These are phyloP conservation scores for Nibea albiflora DNA, from an alignment of 2,113 vertebrate species.

Conservation along the genomic window DNA sequence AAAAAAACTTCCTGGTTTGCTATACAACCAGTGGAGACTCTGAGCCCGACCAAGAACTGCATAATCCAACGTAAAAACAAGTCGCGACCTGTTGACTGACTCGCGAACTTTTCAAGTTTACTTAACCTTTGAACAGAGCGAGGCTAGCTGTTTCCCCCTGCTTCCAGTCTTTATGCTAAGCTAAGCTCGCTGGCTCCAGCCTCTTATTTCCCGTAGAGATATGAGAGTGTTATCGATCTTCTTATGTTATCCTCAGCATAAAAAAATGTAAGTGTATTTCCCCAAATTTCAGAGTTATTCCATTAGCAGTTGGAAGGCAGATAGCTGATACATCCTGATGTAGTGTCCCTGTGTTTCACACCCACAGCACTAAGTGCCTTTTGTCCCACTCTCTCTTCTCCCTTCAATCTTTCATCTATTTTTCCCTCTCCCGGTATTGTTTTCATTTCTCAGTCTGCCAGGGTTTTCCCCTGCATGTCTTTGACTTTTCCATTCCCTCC, in stretches of 20 bases:
- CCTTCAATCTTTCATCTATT: constrained; percentile 78
- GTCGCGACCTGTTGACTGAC: not conserved
- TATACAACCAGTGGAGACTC: not conserved
- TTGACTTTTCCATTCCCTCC: constrained; percentile 79
- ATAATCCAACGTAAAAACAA: not conserved
- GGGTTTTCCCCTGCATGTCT: constrained; percentile 82
- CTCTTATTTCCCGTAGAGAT: not conserved
- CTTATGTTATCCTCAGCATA: not conserved
- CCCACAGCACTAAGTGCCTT: constrained; percentile 54
- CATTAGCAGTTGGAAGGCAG: not conserved
- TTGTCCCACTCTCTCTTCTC: constrained; percentile 59
- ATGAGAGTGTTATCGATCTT: not conserved
- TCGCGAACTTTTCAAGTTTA: not conserved
- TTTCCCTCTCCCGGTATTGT: constrained; percentile 76
- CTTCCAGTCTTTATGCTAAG: constrained; percentile 17
- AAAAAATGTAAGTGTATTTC: not conserved
- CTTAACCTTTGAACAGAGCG: not conserved
- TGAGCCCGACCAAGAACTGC: not conserved
- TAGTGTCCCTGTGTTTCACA: constrained; percentile 62
- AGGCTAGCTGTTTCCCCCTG: not conserved
- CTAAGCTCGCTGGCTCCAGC: not conserved
- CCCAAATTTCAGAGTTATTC: not conserved
- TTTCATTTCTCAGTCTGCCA: constrained; percentile 84
- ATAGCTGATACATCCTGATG: constrained; percentile 11
- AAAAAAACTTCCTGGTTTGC: not conserved